Evolutionary conservation across 2,888 invertebrate genomes (phyloP).

Genomic region (Pristionchus arcanus): DNA sequence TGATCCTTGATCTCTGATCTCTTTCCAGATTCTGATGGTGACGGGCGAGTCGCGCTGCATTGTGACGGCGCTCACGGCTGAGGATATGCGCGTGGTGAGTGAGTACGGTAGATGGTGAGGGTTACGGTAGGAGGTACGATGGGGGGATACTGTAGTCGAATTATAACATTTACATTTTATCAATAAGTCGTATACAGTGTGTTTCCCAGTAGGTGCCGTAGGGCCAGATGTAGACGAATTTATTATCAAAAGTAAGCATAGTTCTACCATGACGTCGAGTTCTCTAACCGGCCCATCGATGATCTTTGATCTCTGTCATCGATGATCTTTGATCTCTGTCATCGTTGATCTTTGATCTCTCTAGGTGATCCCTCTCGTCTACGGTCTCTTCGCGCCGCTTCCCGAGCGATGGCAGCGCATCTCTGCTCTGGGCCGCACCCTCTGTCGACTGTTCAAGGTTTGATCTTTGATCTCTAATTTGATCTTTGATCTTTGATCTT

Average conservation of each 20-base stretch:
- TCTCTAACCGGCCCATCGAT: too few species aligned
- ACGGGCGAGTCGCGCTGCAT: constrained; percentile 52
- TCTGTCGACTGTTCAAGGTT: constrained; percentile 50
- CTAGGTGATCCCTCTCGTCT: constrained; percentile 52
- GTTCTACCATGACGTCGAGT: too few species aligned
- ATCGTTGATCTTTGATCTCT: not conserved
- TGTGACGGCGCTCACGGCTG: not conserved
- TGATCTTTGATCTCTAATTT: not conserved
- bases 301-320: too few species aligned
- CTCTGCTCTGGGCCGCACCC: constrained; percentile 39
- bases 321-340: too few species aligned
- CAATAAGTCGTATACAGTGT: too few species aligned
- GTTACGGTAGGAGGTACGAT: not conserved
- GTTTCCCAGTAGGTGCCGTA: too few species aligned
- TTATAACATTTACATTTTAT: not conserved
- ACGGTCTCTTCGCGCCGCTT: constrained; percentile 49
- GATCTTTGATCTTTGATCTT: not conserved
- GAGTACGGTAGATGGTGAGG: not conserved
- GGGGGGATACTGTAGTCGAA: not conserved
- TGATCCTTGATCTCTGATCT: not conserved
- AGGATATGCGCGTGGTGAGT: constrained; percentile 52
- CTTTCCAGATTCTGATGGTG: constrained; percentile 28
- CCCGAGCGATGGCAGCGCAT: constrained; percentile 40
- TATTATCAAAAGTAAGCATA: too few species aligned
- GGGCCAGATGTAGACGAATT: too few species aligned